Conservation (phyloP, 2,888 invertebrate genomes). For the Pterobdella sp. region DNA sequence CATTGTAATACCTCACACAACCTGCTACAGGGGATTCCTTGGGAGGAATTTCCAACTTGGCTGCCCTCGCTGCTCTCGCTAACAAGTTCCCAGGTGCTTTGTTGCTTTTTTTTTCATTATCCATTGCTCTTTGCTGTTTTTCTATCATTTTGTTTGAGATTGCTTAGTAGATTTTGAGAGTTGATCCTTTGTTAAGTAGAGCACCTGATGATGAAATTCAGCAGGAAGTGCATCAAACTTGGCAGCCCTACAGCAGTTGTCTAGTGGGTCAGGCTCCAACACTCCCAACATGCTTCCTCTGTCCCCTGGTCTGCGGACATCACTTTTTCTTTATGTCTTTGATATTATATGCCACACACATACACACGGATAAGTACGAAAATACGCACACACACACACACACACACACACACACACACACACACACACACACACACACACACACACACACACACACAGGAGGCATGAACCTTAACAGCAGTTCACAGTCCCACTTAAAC, state of each 20-base stretch:
- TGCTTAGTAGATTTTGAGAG: too few species aligned
- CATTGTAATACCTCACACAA: too few species aligned
- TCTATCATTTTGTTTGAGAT: too few species aligned
- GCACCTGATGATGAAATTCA: too few species aligned
- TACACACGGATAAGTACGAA: too few species aligned
- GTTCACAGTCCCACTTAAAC: conserved; percentile 19
- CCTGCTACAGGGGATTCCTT: conserved; percentile 27
- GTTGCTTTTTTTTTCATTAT: conserved; percentile 3
- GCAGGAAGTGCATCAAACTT: conserved; percentile 57
- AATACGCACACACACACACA: too few species aligned
- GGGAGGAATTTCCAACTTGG: conserved; percentile 57
- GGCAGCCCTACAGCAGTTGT: conserved; percentile 61
- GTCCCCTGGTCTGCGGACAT: conserved; percentile 5
- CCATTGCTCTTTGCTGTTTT: too few species aligned
- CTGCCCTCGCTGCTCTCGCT: conserved; percentile 59
- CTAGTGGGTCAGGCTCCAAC: conserved; percentile 27
- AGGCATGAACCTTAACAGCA: conserved; percentile 21
- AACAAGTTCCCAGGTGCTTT: conserved; percentile 34
- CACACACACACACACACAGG: neutral
- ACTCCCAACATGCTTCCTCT: conserved; percentile 17
- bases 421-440: too few species aligned
- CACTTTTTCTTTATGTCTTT: neutral
- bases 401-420: too few species aligned
- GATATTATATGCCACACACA: neutral
- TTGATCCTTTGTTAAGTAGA: too few species aligned